A percentile compares a stretch with the other conserved stretches of the same genome.
Evolutionary conservation across 2,888 invertebrate species (phyloP).

Genomic region (Melanophora roralis): DNA sequence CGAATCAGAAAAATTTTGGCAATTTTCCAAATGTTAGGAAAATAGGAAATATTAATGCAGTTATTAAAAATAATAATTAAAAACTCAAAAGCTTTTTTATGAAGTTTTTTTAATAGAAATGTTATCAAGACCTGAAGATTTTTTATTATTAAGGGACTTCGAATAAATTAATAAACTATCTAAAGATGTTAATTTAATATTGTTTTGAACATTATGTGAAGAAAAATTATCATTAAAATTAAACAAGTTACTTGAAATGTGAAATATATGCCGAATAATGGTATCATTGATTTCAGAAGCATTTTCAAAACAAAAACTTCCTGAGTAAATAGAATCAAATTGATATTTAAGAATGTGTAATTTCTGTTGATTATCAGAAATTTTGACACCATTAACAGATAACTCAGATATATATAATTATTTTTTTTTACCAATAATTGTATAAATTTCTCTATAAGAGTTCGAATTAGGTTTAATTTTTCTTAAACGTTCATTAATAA

Average conservation of each 20-base stretch:
- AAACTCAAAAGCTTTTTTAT: neutral
- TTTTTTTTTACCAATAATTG: neutral
- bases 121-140: neutral
- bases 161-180: neutral
- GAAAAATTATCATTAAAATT: neutral
- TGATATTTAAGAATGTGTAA: neutral
- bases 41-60: constrained; percentile 33
- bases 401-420: no score
- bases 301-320: no score
- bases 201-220: neutral
- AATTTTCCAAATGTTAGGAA: constrained; percentile 29
- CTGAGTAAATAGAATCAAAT: no score
- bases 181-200: neutral
- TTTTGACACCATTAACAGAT: neutral
- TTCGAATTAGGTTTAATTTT: neutral
- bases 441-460: neutral
- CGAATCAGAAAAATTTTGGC: constrained; percentile 12
- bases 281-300: no score
- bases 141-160: neutral
- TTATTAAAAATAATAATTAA: constrained; percentile 30
- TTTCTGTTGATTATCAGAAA: neutral
- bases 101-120: constrained; percentile 5
- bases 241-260: no score
- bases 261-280: no score
- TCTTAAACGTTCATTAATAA: no score